These are phyloP conservation scores for Conops quadrifasciatus DNA, from an alignment of 2,888 invertebrate species.

Conservation along the genomic window DNA sequence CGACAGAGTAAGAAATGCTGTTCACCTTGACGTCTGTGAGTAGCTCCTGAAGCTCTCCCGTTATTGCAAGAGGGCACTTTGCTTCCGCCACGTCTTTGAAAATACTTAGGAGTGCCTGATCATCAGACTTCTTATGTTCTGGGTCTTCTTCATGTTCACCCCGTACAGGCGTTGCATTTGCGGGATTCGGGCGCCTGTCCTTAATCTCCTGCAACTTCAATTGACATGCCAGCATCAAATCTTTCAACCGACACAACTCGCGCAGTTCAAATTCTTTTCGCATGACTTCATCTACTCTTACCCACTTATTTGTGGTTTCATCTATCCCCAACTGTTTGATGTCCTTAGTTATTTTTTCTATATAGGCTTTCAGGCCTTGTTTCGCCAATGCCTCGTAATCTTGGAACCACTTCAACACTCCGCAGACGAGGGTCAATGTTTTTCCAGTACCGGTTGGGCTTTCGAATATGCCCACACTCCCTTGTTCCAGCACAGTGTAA, in stretches of 20 bases:
- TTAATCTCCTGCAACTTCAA: conserved; percentile 67
- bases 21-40: conserved; percentile 60
- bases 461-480: conserved; percentile 91
- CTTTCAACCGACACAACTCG: conserved; percentile 69
- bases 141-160: conserved; percentile 7
- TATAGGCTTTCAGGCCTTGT: conserved; percentile 67
- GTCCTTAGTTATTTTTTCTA: conserved; percentile 67
- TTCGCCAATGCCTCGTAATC: conserved; percentile 76
- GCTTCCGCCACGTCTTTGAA: conserved; percentile 27
- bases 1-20: background rate
- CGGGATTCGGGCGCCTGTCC: conserved; percentile 37
- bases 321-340: conserved; percentile 67
- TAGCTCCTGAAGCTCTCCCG: conserved; percentile 50
- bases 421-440: conserved; percentile 93
- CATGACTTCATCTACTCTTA: conserved; percentile 74
- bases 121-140: background rate
- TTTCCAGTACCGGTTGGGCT: conserved; percentile 97
- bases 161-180: conserved; percentile 34
- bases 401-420: conserved; percentile 87
- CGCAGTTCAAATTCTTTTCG: conserved; percentile 71
- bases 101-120: conserved; percentile 3
- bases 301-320: conserved; percentile 75
- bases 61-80: background rate
- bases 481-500: conserved; percentile 78
- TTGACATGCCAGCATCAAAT: conserved; percentile 70